Base-by-base conservation (phyloP, 1,140 invertebrate species). In the Leptopilina boulardi region DNA sequence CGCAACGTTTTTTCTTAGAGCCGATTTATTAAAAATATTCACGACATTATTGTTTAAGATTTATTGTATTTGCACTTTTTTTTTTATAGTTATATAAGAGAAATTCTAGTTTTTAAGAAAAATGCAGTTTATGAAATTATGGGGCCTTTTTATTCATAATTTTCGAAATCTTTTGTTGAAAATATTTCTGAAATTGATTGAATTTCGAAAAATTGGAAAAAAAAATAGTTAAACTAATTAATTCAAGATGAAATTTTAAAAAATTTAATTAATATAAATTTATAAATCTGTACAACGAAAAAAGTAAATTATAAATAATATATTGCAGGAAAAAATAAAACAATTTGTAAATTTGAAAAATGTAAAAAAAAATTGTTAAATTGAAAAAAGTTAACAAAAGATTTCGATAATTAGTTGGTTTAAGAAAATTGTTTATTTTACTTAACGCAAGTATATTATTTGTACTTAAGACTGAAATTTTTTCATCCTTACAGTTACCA, bases 391-490 rank as follows among this genome's bases (percentile, higher is more conserved):
- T 51, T 5, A 18, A 51, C 47, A 51, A 8, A 4, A 18, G 15
- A 51, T 51, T 51, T 6, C 47, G 47, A 51, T 51, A 51, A 51
- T 51, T 51, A 51, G n/a, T 6, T 5, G 47, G n/a, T 18, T 1
- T 8, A 51, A 51, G n/a, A 51, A n/a, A 51, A 38, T 51, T 51
- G 15, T 51, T 18, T 51, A 18, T 51, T 51, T 18, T 51, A 30
- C 26, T 26, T 23, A 59, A 26, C 56, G 23, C 21, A 30, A 66
- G 59, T 66, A 15, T 66, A 66, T 66, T 66, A n/a, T 66, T 66
- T 66, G 59, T 66, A 66, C 59, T 66, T 66, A 66, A 66, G 59
- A 66, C 59, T 66, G 59, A 51, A 51, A 66, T 66, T 66, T 66
- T 66, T 23, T 66, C 59, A 66, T 30, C 26, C 26, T 59, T 59